Conservation (phyloP, 37 sponge, comb jelly and placozoan species). For the Theonella swinhoei region DNA sequence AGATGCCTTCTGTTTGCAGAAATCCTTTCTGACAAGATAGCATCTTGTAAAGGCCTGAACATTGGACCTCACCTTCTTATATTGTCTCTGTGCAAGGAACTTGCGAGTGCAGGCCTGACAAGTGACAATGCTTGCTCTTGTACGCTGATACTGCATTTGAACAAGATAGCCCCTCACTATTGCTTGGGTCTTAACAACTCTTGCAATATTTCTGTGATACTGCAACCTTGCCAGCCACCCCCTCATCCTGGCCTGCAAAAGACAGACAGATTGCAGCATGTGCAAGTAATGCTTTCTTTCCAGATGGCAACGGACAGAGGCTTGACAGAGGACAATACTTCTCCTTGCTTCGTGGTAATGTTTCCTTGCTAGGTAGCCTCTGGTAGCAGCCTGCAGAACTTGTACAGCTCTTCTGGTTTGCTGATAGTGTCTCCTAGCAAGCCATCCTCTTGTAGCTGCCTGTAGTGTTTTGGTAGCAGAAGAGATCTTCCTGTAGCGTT, state of each 20-base stretch:
- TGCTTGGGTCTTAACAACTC: slow-evolving; percentile 27
- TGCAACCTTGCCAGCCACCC: slow-evolving; percentile 2
- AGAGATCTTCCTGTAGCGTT: not conserved
- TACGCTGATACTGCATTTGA: not conserved
- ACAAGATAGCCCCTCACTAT: not conserved
- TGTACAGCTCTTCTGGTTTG: not conserved
- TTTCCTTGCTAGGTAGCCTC: slow-evolving; percentile 17
- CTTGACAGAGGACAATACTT: slow-evolving; percentile 29
- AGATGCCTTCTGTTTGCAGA: not conserved
- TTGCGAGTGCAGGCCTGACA: slow-evolving; percentile 52
- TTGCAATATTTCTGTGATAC: slow-evolving; percentile 7
- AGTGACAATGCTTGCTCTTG: slow-evolving; percentile 8
- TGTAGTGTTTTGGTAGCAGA: slow-evolving; percentile 11
- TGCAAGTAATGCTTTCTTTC: slow-evolving; percentile 5
- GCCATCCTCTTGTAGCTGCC: slow-evolving; percentile 16
- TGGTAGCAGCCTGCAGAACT: slow-evolving; percentile 22
- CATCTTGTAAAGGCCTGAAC: slow-evolving; percentile 22
- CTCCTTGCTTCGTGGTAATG: not conserved
- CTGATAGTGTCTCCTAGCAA: not conserved
- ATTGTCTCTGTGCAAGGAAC: slow-evolving; percentile 4
- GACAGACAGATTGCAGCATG: not conserved
- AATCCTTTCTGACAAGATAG: not conserved
- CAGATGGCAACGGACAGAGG: slow-evolving; percentile 8
- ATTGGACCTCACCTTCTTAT: not conserved
- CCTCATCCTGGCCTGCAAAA: slow-evolving; percentile 28